Evolutionary conservation across 1,140 invertebrate genomes (phyloP).

Genomic region (Drosophila nebulosa): DNA sequence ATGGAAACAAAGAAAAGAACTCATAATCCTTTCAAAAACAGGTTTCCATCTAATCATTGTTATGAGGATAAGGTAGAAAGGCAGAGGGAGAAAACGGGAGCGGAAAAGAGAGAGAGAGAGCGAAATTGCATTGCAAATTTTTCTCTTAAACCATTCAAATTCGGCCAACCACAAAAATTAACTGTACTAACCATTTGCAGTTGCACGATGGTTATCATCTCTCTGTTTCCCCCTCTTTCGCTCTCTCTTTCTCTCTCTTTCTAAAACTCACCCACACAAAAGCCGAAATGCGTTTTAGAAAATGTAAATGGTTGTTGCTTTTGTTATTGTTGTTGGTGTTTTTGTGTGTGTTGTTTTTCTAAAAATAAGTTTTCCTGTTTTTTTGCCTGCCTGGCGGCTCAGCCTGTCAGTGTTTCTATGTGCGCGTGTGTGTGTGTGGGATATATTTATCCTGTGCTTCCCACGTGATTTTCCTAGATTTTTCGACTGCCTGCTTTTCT

Average conservation of each 20-base stretch:
- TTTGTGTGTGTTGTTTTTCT: constrained; percentile 45
- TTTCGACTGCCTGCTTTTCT: constrained; percentile 23
- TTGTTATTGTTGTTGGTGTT: neutral
- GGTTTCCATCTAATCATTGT: constrained; percentile 30
- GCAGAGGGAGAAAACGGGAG: no score
- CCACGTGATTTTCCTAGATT: constrained; percentile 60
- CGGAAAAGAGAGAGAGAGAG: no score
- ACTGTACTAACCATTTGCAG: constrained; percentile 43
- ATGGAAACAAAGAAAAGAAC: neutral
- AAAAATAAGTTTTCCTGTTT: constrained; percentile 68
- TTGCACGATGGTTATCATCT: neutral
- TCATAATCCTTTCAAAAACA: constrained; percentile 67
- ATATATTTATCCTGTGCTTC: constrained; percentile 52
- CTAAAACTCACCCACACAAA: constrained; percentile 38
- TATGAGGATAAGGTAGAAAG: no score
- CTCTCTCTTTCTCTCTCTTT: neutral
- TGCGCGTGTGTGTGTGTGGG: constrained; percentile 1
- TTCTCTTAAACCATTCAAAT: constrained; percentile 6
- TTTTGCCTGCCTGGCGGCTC: constrained; percentile 14
- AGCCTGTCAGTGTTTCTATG: neutral
- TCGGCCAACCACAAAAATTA: constrained; percentile 61
- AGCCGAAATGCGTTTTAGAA: constrained; percentile 16
- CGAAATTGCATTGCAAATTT: constrained; percentile 24
- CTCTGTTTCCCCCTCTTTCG: constrained; percentile 3
- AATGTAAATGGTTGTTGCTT: constrained; percentile 17